phyloP scores from a whole-genome alignment of 2,888 invertebrate genomes.

The Meiosimyza decipiens region DNA sequence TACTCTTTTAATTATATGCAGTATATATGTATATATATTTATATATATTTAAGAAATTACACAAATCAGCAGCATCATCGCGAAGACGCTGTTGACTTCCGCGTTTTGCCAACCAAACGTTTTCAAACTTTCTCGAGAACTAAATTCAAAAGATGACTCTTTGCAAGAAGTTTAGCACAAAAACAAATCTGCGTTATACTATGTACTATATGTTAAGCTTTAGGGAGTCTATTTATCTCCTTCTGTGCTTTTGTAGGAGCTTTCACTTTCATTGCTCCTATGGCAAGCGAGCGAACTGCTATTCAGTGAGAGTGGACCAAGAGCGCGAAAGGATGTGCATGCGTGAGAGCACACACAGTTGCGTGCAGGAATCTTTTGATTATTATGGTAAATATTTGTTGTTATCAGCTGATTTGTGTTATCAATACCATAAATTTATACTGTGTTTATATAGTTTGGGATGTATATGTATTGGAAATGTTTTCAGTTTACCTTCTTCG shows the following conservation, averaged over 20 bases:
- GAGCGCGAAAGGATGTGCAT: neutral
- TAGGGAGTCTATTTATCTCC: neutral
- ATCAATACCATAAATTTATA: neutral
- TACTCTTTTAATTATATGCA: neutral
- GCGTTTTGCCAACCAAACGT: constrained; percentile 50
- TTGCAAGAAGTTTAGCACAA: no score
- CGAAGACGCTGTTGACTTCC: constrained; percentile 14
- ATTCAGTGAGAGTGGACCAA: neutral
- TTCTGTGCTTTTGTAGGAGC: constrained; percentile 4
- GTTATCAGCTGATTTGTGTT: constrained; percentile 13
- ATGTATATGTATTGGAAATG: neutral
- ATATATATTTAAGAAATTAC: neutral
- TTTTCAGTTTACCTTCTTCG: no score
- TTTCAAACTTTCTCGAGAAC: constrained; percentile 45
- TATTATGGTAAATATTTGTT: constrained; percentile 9
- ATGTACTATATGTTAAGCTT: neutral
- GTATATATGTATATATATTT: neutral
- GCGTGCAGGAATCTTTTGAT: neutral
- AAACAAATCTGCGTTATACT: neutral
- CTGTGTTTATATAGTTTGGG: neutral
- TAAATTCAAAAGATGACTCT: neutral
- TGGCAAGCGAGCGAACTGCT: neutral
- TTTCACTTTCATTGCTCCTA: neutral
- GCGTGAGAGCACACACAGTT: no score
- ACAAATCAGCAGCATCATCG: constrained; percentile 1